Percentiles rank a stretch among this genome's conserved stretches.
These are phyloP conservation scores for Saccostrea glomerata DNA, from an alignment of 1,140 invertebrate genomes.

Conservation along the genomic window DNA sequence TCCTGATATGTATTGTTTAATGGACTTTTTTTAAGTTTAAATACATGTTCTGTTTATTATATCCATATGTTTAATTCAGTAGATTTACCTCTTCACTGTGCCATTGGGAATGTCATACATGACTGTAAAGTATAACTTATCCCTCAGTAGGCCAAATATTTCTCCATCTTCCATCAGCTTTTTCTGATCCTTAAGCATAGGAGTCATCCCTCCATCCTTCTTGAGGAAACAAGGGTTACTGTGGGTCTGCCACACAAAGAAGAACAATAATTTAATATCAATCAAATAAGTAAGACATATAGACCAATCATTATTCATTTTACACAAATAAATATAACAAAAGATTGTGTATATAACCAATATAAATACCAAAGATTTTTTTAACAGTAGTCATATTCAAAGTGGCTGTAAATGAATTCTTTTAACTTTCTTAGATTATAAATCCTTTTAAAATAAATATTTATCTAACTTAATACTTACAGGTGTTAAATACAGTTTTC, in stretches of 20 bases:
- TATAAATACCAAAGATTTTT: too few species aligned
- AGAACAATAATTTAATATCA: conserved; percentile 17
- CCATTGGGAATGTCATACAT: conserved; percentile 56
- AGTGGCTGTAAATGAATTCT: too few species aligned
- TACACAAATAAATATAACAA: too few species aligned
- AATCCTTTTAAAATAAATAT: background rate
- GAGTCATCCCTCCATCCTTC: conserved; percentile 51
- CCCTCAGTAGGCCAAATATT: conserved; percentile 73
- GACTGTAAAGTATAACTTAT: conserved; percentile 72
- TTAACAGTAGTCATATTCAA: too few species aligned
- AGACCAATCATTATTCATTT: too few species aligned
- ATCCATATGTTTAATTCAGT: too few species aligned
- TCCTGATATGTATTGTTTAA: too few species aligned
- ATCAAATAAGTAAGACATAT: too few species aligned
- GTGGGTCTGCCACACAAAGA: conserved; percentile 70
- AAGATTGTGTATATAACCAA: too few species aligned
- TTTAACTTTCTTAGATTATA: too few species aligned
- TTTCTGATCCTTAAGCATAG: conserved; percentile 70
- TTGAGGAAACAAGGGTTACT: conserved; percentile 76
- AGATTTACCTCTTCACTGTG: conserved; percentile 44
- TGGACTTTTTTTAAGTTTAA: too few species aligned
- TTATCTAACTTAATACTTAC: conserved; percentile 63
- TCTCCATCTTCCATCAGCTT: conserved; percentile 68
- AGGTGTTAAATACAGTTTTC: conserved; percentile 74
- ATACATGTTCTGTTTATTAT: too few species aligned